Conservation (phyloP, 1,140 invertebrate genomes). For the Pogonomyrmex californicus region DNA sequence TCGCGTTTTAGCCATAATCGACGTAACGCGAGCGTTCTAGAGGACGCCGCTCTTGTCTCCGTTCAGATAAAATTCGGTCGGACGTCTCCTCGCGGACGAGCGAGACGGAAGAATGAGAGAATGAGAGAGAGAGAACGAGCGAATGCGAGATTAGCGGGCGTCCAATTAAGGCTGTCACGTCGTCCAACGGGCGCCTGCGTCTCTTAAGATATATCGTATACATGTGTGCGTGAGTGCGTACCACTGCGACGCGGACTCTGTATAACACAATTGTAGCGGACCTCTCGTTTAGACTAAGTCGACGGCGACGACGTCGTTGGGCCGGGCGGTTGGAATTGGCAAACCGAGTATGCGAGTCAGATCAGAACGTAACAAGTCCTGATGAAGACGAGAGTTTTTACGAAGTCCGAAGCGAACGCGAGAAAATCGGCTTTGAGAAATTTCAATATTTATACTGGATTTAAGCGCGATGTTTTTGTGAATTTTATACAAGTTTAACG, state of each 20-base stretch:
- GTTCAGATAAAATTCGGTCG: slow-evolving; percentile 55
- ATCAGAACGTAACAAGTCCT: slow-evolving; percentile 68
- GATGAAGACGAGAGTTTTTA: slow-evolving; percentile 31
- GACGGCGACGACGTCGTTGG: slow-evolving; percentile 61
- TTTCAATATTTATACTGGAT: background rate
- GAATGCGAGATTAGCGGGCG: slow-evolving; percentile 44
- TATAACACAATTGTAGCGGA: slow-evolving; percentile 66
- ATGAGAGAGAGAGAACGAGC: slow-evolving; percentile 9
- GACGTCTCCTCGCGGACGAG: slow-evolving; percentile 32
- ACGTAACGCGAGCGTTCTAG: slow-evolving; percentile 49
- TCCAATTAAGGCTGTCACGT: slow-evolving; percentile 42
- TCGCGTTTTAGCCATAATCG: slow-evolving; percentile 73
- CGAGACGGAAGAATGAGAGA: background rate
- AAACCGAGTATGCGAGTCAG: slow-evolving; percentile 32
- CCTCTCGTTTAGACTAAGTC: slow-evolving; percentile 66
- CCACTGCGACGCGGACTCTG: slow-evolving; percentile 40
- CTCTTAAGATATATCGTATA: slow-evolving; percentile 35
- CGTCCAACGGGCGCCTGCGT: slow-evolving; percentile 39
- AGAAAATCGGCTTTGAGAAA: slow-evolving; percentile 33
- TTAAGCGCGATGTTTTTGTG: slow-evolving; percentile 13
- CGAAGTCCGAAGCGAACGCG: slow-evolving; percentile 42
- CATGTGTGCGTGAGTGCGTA: slow-evolving; percentile 53
- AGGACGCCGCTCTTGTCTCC: slow-evolving; percentile 31
- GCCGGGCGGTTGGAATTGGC: slow-evolving; percentile 51
- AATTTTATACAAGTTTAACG: slow-evolving; percentile 8